Base-by-base conservation (phyloP, 30 jellyfish, hydroid and myxozoan species). In the Aurelia aurita complex sp. Pacific region DNA sequence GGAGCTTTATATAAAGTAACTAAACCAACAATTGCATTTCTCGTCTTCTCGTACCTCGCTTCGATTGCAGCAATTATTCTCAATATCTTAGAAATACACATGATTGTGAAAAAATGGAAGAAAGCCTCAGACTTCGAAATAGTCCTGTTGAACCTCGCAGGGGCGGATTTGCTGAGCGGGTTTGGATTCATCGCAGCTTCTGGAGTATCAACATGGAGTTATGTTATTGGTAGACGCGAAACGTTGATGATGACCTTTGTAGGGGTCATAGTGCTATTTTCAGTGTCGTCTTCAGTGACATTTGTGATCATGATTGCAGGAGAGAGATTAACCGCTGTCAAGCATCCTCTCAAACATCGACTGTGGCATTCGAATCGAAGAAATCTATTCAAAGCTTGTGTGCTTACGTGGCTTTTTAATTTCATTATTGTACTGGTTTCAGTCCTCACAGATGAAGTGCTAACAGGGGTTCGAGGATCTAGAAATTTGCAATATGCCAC, bases 101-200 rank as follows among this genome's bases (percentile, higher is more conserved):
- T 81, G 23, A 81, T 81, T 0, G 40, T 12, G 10, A 51, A 51
- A 8, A 53, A 54, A 10, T 35, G 69, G 66, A 81, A 69, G 36
- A 53, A 53, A 29, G 83, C 73, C 23, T 53, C 90, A 9, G 29
- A 33, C 16, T 81, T 81, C 33, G 90, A 81, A 36, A 70, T 81
- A 42, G 77, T 81, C n/a, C 79, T 81, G n/a, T 34, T 81, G n/a
- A 81, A 81, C 32, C 40, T 81, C 1, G 90, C 90, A 2, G 71
- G 35, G 1, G 90, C 90, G 3, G 90, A 81, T 57, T 29, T 81
- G 40, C 43, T 81, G n/a, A 69, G 43, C 36, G 55, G 76, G 7
- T 18, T 69, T 33, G 57, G 23, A 11, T 46, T 46, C 55, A 12
- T 68, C 38, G 76, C 77, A 12, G 64, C 43, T 15, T 34, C 72